Evolutionary conservation across 2,888 invertebrate genomes (phyloP).

Genomic region (Margaritifera margaritifera): DNA sequence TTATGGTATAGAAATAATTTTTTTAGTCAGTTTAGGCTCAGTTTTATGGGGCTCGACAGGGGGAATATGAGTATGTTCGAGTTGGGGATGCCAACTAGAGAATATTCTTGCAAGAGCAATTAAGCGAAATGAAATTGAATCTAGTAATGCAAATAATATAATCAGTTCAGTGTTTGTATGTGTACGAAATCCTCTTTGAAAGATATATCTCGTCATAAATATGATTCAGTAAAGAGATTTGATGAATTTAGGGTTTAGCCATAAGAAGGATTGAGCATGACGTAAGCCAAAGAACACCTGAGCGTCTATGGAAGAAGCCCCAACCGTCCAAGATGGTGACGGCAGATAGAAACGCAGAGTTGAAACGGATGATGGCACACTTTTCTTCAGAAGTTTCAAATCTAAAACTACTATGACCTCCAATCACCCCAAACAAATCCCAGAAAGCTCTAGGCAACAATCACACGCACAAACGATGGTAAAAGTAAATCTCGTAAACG

Average conservation of each 20-base stretch:
- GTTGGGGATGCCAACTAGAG: conserved; percentile 13
- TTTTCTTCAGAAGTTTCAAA: conserved; percentile 1
- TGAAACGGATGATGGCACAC: conserved; percentile 7
- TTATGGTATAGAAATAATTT: not conserved
- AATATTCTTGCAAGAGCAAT: conserved; percentile 6
- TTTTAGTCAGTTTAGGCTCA: conserved; percentile 3
- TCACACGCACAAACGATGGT: no score
- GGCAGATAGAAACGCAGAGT: not conserved
- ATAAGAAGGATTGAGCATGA: conserved; percentile 7
- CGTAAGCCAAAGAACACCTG: not conserved
- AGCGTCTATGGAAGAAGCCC: no score
- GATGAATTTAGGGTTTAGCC: conserved; percentile 6
- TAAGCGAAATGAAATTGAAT: not conserved
- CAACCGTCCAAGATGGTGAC: not conserved
- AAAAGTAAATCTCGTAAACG: no score
- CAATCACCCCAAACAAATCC: not conserved
- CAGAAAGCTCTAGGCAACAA: not conserved
- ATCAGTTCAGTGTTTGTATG: conserved; percentile 7
- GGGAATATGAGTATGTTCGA: conserved; percentile 7
- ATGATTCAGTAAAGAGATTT: conserved; percentile 4
- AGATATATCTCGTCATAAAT: conserved; percentile 7
- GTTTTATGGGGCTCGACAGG: conserved; percentile 11
- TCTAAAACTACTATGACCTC: not conserved
- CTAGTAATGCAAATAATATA: conserved; percentile 2
- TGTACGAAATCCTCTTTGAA: not conserved